Conservation (phyloP, 2,797 vertebrate genomes). For the Tenualosa ilisha region DNA sequence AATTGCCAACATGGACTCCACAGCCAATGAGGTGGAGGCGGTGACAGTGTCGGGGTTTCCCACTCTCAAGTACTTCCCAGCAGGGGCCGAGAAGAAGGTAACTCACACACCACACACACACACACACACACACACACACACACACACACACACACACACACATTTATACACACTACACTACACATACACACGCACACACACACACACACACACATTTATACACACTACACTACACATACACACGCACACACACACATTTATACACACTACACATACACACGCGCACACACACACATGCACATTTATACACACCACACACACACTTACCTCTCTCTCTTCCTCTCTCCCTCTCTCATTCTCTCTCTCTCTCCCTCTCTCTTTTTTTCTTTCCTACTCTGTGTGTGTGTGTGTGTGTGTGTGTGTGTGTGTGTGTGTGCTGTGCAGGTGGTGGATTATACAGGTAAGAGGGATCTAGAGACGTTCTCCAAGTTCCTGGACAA, state of each 20-base stretch:
- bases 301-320: too few species aligned
- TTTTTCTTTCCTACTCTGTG: neutral
- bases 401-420: neutral
- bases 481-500: slow-evolving; percentile 87
- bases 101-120: neutral
- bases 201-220: neutral
- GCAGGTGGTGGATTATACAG: slow-evolving; percentile 65
- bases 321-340: neutral
- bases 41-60: slow-evolving; percentile 79
- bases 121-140: neutral
- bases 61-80: slow-evolving; percentile 80
- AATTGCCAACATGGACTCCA: slow-evolving; percentile 88
- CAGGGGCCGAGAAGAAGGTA: slow-evolving; percentile 80
- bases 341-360: neutral
- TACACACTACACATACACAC: neutral
- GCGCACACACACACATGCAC: neutral
- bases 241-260: neutral
- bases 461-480: slow-evolving; percentile 81
- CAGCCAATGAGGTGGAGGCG: slow-evolving; percentile 84
- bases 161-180: too few species aligned
- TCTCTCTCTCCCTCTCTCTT: neutral
- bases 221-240: neutral
- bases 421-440: neutral
- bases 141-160: neutral
- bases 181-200: neutral